Base-by-base conservation (phyloP, 30 jellyfish, hydroid and myxozoan genomes). In the Hydra vulgaris region DNA sequence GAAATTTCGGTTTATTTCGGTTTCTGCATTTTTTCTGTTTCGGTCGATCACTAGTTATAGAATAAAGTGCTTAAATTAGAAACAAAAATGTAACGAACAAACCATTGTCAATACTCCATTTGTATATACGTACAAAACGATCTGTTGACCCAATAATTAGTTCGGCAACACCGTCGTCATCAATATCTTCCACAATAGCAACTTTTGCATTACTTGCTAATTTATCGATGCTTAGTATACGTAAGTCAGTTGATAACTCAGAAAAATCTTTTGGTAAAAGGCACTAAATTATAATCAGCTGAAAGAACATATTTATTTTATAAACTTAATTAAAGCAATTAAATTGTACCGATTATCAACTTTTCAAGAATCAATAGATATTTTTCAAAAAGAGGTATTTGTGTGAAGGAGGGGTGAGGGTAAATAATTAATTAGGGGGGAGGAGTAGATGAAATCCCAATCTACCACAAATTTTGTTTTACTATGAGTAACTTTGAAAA, bases 141-240 rank as follows among this genome's bases (percentile, higher is more conserved):
- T 91, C 96, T 0, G 98, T 85, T 70, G 84, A 86, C 78, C 95
- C 93, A 69, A 83, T 26, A 18, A 83, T 74, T n/a, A 91, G 74
- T 75, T 86, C 96, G 21, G 88, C 91, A 68, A 54, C 70, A 0
- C 92, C 96, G 82, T 91, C 98, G 0, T 86, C 85, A 80, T 91
- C 93, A 56, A 91, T 76, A 69, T 91, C 98, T 18, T 82, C 88
- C 21, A 91, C 78, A 26, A 83, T 26, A 0, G 95, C 95, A 84
- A 83, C 81, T 27, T 86, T 91, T 7, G 95, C 87, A 69, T 91
- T 91, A 21, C 93, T 79, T 16, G 98, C 89, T 17, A 91, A 75
- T 18, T 83, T 74, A 22, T 74, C 89, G n/a, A 67, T n/a, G 18
- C 69, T 55, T 1, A 78, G 52, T 19, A 78, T 21, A n/a, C 85